These are phyloP conservation scores for Aphis gossypii DNA, from an alignment of 1,140 invertebrate genomes.

Conservation along the genomic window DNA sequence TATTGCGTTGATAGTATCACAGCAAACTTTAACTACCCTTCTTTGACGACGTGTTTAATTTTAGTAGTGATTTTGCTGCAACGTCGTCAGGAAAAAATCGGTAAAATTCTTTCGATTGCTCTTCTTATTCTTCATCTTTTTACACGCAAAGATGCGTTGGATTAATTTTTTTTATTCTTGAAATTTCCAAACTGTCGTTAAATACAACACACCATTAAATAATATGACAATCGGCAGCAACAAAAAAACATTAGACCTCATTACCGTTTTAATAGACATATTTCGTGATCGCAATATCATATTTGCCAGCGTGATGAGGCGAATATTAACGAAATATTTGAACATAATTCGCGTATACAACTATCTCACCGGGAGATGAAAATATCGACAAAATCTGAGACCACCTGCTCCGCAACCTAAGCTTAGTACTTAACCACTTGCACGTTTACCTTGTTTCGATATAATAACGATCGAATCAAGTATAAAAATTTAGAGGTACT, in stretches of 20 bases:
- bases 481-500: not conserved
- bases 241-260: not conserved
- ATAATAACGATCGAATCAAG: not conserved
- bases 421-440: not conserved
- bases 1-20: constrained; percentile 31
- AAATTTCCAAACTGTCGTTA: constrained; percentile 1
- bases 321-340: not conserved
- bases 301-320: not conserved
- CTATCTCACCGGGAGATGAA: not conserved
- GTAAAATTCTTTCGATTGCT: not conserved
- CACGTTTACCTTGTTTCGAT: not conserved
- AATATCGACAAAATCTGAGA: not conserved
- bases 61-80: constrained; percentile 1
- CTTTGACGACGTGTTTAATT: not conserved
- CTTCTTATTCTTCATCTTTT: constrained; percentile 7
- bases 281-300: not conserved
- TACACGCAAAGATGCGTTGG: not conserved
- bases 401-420: not conserved
- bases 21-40: not conserved
- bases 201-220: constrained; percentile 2
- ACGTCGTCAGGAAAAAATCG: not conserved
- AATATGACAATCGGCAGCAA: not conserved
- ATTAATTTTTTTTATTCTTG: not conserved
- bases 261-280: not conserved
- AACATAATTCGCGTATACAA: not conserved